These are phyloP conservation scores for Rhea americana DNA, from an alignment of 2,113 vertebrate genomes.

Conservation along the genomic window DNA sequence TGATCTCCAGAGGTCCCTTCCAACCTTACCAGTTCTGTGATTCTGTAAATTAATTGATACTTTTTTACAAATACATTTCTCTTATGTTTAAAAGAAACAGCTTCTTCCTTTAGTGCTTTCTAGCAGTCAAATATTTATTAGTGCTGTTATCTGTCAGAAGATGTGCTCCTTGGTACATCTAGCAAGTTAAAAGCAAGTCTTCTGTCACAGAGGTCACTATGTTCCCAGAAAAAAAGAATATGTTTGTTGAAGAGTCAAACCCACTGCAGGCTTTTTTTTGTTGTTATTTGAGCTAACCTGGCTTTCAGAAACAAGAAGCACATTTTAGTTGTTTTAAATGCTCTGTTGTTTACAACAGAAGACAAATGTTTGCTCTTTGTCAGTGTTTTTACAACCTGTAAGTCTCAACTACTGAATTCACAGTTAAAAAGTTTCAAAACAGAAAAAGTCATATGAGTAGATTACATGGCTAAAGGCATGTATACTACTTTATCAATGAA, in stretches of 20 bases:
- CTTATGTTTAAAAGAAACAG: neutral
- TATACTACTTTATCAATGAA: neutral
- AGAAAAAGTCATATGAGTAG: neutral
- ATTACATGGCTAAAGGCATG: neutral
- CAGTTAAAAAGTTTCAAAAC: neutral
- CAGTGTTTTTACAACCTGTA: neutral
- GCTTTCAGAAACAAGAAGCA: neutral
- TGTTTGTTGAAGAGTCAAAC: neutral
- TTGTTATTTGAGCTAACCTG: neutral
- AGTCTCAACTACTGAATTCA: neutral
- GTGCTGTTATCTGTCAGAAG: neutral
- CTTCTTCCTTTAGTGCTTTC: neutral
- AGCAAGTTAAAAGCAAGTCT: neutral
- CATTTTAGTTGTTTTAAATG: neutral
- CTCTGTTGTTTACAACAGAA: neutral
- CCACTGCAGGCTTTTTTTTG: neutral
- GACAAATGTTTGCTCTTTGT: neutral
- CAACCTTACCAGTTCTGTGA: too few species aligned
- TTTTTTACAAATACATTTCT: neutral
- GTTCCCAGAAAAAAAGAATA: neutral
- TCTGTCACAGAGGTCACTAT: rapidly evolving
- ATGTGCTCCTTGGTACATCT: neutral
- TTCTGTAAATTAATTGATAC: neutral
- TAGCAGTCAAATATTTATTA: neutral
- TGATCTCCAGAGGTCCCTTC: too few species aligned